Conservation (phyloP, 2,888 invertebrate species). For the Pristionchus arcanus region DNA sequence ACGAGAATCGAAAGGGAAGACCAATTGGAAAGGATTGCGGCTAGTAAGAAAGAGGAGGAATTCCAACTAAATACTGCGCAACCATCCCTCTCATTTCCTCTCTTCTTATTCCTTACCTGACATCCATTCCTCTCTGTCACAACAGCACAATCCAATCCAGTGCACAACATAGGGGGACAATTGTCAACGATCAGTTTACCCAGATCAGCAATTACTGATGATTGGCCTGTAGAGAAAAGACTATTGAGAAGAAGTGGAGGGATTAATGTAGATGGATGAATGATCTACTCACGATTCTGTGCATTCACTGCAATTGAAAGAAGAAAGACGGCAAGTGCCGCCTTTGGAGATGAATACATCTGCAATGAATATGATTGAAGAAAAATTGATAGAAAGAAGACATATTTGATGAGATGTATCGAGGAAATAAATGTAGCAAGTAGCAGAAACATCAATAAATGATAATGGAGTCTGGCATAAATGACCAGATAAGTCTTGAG, state of each 20-base stretch:
- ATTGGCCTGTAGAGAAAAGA: conserved; percentile 62
- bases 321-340: background rate
- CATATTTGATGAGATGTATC: background rate
- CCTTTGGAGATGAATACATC: conserved; percentile 13
- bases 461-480: background rate
- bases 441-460: background rate
- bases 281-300: conserved; percentile 47
- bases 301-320: background rate
- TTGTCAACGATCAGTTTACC: conserved; percentile 79
- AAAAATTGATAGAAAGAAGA: background rate
- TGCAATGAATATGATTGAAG: conserved; percentile 37
- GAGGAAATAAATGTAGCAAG: background rate
- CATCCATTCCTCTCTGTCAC: conserved; percentile 79
- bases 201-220: conserved; percentile 76
- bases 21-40: background rate
- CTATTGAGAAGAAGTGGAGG: background rate
- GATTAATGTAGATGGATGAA: background rate
- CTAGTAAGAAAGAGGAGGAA: conserved; percentile 15
- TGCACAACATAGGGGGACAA: conserved; percentile 79
- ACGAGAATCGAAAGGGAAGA: conserved; percentile 24
- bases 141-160: conserved; percentile 79
- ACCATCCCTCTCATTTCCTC: background rate
- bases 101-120: conserved; percentile 64
- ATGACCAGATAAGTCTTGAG: conserved; percentile 11
- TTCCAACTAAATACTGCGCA: background rate